phyloP scores from a whole-genome alignment of 2,113 vertebrate genomes.

The Phasianus colchicus region DNA sequence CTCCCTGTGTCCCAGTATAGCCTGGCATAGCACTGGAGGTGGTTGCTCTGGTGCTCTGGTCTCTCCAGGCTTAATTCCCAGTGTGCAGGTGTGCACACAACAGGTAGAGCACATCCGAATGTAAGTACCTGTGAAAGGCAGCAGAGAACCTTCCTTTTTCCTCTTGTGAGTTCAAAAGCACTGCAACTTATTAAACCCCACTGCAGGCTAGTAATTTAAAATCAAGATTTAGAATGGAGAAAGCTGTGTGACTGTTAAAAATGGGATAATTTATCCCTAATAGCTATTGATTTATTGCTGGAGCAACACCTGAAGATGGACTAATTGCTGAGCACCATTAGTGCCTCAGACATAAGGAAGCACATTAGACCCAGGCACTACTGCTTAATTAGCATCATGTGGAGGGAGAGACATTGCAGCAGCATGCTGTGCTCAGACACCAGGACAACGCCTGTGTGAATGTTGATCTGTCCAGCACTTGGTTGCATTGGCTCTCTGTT shows the following conservation, averaged over 20 bases:
- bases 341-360: accelerated
- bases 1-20: background rate
- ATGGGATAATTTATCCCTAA: conserved; percentile 25
- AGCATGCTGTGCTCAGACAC: background rate
- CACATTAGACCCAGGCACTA: background rate
- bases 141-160: background rate
- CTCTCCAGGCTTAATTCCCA: background rate
- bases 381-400: conserved; percentile 13
- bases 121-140: background rate
- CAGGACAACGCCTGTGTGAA: background rate
- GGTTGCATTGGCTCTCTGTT: background rate
- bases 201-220: background rate
- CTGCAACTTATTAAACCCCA: background rate
- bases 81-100: background rate
- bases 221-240: background rate
- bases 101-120: background rate
- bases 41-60: background rate
- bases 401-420: background rate
- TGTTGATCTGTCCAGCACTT: background rate
- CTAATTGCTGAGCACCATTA: conserved; percentile 34
- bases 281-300: background rate
- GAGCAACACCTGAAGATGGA: background rate
- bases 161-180: background rate
- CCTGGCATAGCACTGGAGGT: background rate
- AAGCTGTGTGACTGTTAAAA: background rate